phyloP scores from a whole-genome alignment of 2,888 invertebrate species.

The Sarcophaga subvicina region DNA sequence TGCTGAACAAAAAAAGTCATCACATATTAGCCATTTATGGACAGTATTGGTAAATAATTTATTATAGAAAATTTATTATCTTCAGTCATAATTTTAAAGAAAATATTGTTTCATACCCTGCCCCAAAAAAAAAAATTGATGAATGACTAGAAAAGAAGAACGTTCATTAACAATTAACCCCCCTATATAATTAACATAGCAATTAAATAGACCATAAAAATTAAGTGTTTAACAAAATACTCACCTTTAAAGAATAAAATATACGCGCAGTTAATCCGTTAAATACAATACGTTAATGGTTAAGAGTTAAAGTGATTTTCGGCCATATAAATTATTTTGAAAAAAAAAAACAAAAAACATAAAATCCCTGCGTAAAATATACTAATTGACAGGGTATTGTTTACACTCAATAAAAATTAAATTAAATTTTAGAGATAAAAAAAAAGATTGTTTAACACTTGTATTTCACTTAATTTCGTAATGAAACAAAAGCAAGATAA shows the following conservation, averaged over 20 bases:
- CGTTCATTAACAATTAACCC: slow-evolving; percentile 20
- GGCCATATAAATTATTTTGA: neutral
- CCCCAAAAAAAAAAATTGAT: too few relatives aligned
- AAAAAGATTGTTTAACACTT: neutral
- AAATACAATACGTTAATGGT: slow-evolving; percentile 19
- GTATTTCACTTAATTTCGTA: neutral
- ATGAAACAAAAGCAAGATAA: neutral
- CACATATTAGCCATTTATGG: too few relatives aligned
- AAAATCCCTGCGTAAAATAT: neutral
- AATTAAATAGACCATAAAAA: neutral
- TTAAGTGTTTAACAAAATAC: slow-evolving; percentile 1
- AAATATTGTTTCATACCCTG: too few relatives aligned
- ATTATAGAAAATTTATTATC: too few relatives aligned
- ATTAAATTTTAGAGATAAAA: neutral
- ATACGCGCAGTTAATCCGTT: slow-evolving; percentile 51
- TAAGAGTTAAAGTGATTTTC: neutral
- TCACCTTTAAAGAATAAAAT: slow-evolving; percentile 37
- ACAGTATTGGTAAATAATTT: too few relatives aligned
- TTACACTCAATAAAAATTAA: neutral
- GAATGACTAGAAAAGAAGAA: neutral
- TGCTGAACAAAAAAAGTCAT: too few relatives aligned
- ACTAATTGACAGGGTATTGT: neutral
- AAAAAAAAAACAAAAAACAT: too few relatives aligned
- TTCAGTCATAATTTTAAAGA: too few relatives aligned
- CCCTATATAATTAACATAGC: slow-evolving; percentile 9